These are phyloP conservation scores for Nemoura dubitans DNA, from an alignment of 2,888 invertebrate genomes.

Conservation along the genomic window DNA sequence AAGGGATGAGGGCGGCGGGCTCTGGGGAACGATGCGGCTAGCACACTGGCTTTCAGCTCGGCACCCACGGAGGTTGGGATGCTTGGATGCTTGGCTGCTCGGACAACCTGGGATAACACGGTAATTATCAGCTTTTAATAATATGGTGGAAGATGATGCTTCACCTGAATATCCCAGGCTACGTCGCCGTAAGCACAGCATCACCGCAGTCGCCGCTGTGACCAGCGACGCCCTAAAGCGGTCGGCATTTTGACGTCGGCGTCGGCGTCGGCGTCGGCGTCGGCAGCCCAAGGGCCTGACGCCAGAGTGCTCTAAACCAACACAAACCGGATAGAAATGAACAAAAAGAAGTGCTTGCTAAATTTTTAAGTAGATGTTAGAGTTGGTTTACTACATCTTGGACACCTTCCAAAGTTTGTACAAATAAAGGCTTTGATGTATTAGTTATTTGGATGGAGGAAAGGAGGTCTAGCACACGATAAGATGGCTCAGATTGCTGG, in stretches of 20 bases:
- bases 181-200: background rate
- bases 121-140: conserved; percentile 24
- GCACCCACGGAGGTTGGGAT: too few species aligned
- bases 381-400: conserved; percentile 2
- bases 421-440: background rate
- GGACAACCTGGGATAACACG: background rate
- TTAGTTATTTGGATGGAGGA: background rate
- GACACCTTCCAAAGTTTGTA: background rate
- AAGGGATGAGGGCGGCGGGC: background rate
- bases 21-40: background rate
- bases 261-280: background rate
- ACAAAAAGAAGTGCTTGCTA: conserved; percentile 12
- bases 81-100: too few species aligned
- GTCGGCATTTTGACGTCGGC: background rate
- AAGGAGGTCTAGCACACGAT: too few species aligned
- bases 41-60: background rate
- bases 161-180: background rate
- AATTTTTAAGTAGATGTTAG: background rate
- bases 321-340: conserved; percentile 7
- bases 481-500: background rate
- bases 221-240: background rate
- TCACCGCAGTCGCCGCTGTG: background rate
- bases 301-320: background rate
- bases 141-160: background rate
- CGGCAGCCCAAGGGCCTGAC: background rate